These are phyloP conservation scores for Notamacropus eugenii DNA, from an alignment of 2,797 vertebrate species.

Conservation along the genomic window DNA sequence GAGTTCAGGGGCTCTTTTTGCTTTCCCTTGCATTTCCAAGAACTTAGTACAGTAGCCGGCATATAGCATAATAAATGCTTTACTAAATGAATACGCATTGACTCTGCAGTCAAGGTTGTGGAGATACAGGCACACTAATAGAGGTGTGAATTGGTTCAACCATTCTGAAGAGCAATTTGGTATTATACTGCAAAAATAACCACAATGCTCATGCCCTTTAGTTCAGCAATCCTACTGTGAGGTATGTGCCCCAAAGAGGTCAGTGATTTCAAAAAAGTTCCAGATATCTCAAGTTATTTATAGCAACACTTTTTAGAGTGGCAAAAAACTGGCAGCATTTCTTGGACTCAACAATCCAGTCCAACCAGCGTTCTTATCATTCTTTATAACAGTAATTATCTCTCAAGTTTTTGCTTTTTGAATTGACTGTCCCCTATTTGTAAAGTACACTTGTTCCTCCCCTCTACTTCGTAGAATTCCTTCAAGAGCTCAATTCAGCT, in stretches of 20 bases:
- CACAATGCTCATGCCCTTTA: background rate
- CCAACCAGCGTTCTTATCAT: background rate
- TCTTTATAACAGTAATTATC: too few species aligned
- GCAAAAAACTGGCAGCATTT: background rate
- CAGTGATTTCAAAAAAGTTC: background rate
- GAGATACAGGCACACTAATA: background rate
- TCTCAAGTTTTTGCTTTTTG: background rate
- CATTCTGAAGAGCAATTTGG: background rate
- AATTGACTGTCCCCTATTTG: background rate
- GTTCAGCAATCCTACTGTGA: background rate
- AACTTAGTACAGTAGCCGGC: background rate
- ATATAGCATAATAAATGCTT: background rate
- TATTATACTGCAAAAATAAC: background rate
- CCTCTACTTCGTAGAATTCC: background rate
- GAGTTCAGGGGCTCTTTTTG: background rate
- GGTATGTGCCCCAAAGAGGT: background rate
- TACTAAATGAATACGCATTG: background rate
- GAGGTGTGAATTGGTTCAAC: background rate
- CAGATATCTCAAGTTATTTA: background rate
- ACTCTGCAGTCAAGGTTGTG: background rate
- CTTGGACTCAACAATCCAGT: background rate
- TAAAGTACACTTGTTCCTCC: background rate
- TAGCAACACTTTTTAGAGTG: background rate
- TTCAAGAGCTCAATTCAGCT: background rate
- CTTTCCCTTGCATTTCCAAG: background rate